These are phyloP conservation scores for Opisthograptis luteolata DNA, from an alignment of 2,888 invertebrate species.

Conservation along the genomic window DNA sequence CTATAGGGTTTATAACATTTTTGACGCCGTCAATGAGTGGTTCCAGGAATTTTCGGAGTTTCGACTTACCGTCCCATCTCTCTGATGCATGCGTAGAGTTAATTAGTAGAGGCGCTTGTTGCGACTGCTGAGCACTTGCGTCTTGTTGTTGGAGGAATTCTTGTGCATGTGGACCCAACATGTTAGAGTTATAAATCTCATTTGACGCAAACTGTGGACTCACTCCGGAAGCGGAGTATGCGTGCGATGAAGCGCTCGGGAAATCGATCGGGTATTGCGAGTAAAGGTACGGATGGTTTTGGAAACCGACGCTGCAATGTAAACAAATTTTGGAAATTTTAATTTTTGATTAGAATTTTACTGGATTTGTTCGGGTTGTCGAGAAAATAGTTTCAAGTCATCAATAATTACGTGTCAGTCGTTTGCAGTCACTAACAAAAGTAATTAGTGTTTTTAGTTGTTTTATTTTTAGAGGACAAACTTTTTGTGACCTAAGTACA, in stretches of 20 bases:
- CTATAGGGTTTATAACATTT: slow-evolving; percentile 69
- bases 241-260: slow-evolving; percentile 81
- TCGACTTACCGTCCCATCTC: slow-evolving; percentile 83
- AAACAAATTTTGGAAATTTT: slow-evolving; percentile 67
- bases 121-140: slow-evolving; percentile 80
- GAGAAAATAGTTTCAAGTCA: neutral
- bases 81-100: slow-evolving; percentile 76
- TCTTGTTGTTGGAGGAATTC: slow-evolving; percentile 76
- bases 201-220: slow-evolving; percentile 77
- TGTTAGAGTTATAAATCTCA: slow-evolving; percentile 77
- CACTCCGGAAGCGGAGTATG: slow-evolving; percentile 81
- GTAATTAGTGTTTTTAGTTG: too few relatives aligned
- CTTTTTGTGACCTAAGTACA: too few relatives aligned
- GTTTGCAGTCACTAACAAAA: too few relatives aligned
- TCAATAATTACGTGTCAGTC: neutral
- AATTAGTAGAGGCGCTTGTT: slow-evolving; percentile 72
- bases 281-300: slow-evolving; percentile 80
- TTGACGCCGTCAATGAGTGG: slow-evolving; percentile 70
- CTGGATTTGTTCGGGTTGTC: neutral
- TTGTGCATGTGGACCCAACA: slow-evolving; percentile 67
- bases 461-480: too few relatives aligned
- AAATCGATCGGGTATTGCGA: slow-evolving; percentile 83
- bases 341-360: slow-evolving; percentile 36
- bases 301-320: slow-evolving; percentile 80
- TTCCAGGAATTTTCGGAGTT: slow-evolving; percentile 75